A percentile compares a stretch with the other conserved stretches of the same genome.
These are phyloP conservation scores for Chloromyia formosa DNA, from an alignment of 2,888 invertebrate species.

Conservation along the genomic window DNA sequence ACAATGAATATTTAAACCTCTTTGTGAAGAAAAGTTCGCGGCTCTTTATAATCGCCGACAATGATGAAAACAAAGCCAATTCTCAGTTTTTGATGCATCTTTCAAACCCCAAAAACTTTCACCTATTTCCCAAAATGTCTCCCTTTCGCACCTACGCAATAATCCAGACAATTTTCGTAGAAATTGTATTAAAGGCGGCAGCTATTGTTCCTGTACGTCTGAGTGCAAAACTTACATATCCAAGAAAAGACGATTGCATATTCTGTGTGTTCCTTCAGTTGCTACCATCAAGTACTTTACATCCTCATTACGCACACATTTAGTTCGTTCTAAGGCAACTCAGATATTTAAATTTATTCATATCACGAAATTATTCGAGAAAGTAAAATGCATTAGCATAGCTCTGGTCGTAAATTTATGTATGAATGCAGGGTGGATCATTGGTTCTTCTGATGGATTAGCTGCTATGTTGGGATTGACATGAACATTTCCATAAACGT, in stretches of 20 bases:
- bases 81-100: too few species aligned
- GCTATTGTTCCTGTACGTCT: neutral
- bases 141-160: neutral
- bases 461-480: neutral
- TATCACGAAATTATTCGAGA: slow-evolving; percentile 13
- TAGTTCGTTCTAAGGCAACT: too few species aligned
- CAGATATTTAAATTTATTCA: slow-evolving; percentile 14
- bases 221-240: neutral
- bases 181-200: neutral
- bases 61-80: too few species aligned
- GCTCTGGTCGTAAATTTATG: neutral
- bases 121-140: neutral
- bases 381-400: neutral
- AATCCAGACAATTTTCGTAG: slow-evolving; percentile 21
- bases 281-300: neutral
- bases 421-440: too few species aligned
- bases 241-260: neutral
- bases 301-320: neutral
- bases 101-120: too few species aligned
- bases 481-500: too few species aligned
- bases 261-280: neutral
- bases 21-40: too few species aligned
- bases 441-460: neutral
- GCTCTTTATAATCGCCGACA: too few species aligned
- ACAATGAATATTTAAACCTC: too few species aligned